Percentiles rank a stretch among this genome's conserved stretches.
These are phyloP conservation scores for Atrichornis clamosus DNA, from an alignment of 2,113 vertebrate species.

Conservation along the genomic window DNA sequence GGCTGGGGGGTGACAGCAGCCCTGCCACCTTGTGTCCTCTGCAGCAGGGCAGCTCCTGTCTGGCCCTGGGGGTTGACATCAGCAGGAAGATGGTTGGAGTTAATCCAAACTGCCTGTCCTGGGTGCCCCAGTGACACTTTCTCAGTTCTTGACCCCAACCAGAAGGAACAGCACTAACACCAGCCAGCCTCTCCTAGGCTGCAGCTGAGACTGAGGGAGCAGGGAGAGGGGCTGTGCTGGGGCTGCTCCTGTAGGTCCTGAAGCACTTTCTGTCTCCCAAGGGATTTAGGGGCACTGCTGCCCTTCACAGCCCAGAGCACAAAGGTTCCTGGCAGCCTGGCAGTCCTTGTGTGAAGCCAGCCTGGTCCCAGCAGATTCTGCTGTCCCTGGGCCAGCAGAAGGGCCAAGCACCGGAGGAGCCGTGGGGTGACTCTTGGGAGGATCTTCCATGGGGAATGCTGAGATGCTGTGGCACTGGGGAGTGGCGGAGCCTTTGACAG, in stretches of 20 bases:
- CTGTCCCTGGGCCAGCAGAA: accelerated
- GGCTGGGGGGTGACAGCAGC: neutral
- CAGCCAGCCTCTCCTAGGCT: accelerated
- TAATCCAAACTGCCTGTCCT: neutral
- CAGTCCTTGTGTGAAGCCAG: neutral
- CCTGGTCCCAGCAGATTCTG: neutral
- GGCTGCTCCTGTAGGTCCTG: accelerated
- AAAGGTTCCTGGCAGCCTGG: neutral
- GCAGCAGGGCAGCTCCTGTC: neutral
- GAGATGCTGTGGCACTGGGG: neutral
- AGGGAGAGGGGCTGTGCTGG: accelerated
- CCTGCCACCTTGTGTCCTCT: accelerated
- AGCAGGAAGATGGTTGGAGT: neutral
- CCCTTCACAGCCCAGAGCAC: neutral
- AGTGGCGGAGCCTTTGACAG: neutral
- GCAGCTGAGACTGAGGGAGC: accelerated
- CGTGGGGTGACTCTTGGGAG: neutral
- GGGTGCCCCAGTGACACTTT: neutral
- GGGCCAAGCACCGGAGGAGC: accelerated
- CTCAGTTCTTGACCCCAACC: neutral
- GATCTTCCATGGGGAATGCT: neutral
- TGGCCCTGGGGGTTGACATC: accelerated
- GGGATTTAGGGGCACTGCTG: neutral
- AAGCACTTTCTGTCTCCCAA: neutral
- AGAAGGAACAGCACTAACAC: neutral